phyloP scores from a whole-genome alignment of 1,140 invertebrate genomes.

The Nomia melanderi region DNA sequence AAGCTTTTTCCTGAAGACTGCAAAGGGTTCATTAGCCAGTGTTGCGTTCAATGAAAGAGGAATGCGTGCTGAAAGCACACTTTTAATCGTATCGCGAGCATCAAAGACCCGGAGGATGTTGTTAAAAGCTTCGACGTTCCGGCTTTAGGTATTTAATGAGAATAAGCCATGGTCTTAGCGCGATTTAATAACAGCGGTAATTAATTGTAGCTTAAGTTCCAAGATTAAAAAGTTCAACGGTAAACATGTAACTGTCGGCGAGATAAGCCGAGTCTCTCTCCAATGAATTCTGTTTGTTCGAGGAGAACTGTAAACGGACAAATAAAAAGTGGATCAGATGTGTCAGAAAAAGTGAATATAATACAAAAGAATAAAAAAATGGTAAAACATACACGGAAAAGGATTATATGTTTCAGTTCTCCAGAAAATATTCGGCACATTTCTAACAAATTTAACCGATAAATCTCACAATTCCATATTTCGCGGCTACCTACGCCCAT shows the following conservation, averaged over 20 bases:
- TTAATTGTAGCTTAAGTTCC: neutral
- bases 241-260: neutral
- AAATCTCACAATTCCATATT: no score
- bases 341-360: no score
- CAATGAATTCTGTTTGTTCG: neutral
- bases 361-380: no score
- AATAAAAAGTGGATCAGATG: no score
- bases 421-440: no score
- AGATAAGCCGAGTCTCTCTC: neutral
- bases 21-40: neutral
- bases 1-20: neutral
- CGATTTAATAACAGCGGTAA: conserved; percentile 5
- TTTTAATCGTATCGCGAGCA: neutral
- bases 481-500: no score
- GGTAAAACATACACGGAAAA: no score
- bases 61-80: neutral
- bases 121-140: conserved; percentile 18
- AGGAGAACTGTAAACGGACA: neutral
- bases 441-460: no score
- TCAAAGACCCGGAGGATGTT: neutral
- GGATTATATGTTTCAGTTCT: no score
- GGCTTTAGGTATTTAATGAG: conserved; percentile 12
- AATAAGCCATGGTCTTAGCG: neutral
- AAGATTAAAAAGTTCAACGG: neutral
- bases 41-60: neutral